These are phyloP conservation scores for Chirona hameri DNA, from an alignment of 2,888 invertebrate genomes.

Conservation along the genomic window DNA sequence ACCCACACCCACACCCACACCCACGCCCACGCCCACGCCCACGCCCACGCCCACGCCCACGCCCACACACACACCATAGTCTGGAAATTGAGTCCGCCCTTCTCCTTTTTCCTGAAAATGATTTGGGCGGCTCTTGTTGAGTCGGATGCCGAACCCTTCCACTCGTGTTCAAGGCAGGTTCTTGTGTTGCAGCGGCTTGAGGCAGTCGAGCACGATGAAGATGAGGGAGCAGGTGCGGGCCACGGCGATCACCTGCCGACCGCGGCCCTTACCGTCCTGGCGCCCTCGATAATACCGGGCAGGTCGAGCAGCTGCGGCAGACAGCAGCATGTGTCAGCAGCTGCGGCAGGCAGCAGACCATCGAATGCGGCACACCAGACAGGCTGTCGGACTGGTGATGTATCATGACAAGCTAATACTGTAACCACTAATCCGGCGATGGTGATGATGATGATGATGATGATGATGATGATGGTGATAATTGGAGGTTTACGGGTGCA, in stretches of 20 bases:
- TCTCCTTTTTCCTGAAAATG: slow-evolving; percentile 92
- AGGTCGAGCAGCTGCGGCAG: slow-evolving; percentile 79
- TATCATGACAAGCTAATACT: no score
- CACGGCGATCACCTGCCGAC: slow-evolving; percentile 97
- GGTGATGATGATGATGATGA: no score
- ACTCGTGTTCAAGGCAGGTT: slow-evolving; percentile 94
- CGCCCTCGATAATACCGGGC: slow-evolving; percentile 99
- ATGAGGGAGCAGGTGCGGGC: slow-evolving; percentile 97
- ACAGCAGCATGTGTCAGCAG: no score
- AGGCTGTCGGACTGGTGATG: no score
- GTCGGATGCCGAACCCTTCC: slow-evolving; percentile 95
- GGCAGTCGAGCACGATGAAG: slow-evolving; percentile 94
- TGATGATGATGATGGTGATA: no score
- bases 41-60: no score
- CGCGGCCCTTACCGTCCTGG: slow-evolving; percentile 98
- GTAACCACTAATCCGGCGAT: no score
- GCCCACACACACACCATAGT: slow-evolving; percentile 59
- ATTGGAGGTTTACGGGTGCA: no score
- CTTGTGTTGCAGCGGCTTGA: slow-evolving; percentile 96
- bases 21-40: no score
- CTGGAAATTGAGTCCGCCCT: slow-evolving; percentile 96
- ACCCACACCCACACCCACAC: no score
- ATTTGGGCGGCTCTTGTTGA: slow-evolving; percentile 85
- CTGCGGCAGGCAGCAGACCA: no score
- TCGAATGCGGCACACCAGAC: background rate